Evolutionary conservation across 2,113 vertebrate species (phyloP), one percentile per base, ranked within the genome.

Genomic region (Cochlearius cochlearius): DNA sequence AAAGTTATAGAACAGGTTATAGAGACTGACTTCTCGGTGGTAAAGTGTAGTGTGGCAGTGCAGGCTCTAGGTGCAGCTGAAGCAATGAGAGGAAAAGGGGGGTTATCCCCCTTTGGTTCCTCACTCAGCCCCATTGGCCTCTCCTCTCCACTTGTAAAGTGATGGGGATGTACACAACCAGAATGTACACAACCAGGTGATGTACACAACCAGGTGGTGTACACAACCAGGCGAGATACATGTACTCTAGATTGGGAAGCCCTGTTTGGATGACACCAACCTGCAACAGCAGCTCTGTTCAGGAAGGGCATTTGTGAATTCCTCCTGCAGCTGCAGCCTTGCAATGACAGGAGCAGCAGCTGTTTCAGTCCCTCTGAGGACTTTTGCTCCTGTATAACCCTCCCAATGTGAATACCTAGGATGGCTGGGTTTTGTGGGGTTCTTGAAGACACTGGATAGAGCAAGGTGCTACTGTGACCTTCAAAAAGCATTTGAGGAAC

Each of bases 1-100:
- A 78, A n/a, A 7, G 3, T 34, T 36, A 10, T 9, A 19, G 29
- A 68, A 8, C 13, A 69, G 22, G 10, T 60, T 79, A 7, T 15
- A 29, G 52, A 67, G 36, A 59, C 5, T n/a, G 47, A 41, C 27
- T 41, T 2, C 45, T 53, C 0, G 1, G 25, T 29, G 27, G 8
- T 3, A 27, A n/a, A 45, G 11, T 7, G 12, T 2, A 29, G 12
- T 12, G 39, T 12, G 26, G 14, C 16, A 60, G 18, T 21, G 43
- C 49, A 72, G 71, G 19, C 27, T 43, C 15, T 30, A 34, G 15
- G 10, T 41, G 29, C 22, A 50, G 7, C n/a, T 41, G 64, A 53
- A 38, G 7, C 29, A 71, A 5, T 18, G n/a, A 49, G 25, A 71
- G 9, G 10, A 68, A 82, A 58, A n/a, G 7, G 3, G 14, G 7